Conservation (phyloP, 2,888 invertebrate genomes). For the Eupelmus urozonus region DNA sequence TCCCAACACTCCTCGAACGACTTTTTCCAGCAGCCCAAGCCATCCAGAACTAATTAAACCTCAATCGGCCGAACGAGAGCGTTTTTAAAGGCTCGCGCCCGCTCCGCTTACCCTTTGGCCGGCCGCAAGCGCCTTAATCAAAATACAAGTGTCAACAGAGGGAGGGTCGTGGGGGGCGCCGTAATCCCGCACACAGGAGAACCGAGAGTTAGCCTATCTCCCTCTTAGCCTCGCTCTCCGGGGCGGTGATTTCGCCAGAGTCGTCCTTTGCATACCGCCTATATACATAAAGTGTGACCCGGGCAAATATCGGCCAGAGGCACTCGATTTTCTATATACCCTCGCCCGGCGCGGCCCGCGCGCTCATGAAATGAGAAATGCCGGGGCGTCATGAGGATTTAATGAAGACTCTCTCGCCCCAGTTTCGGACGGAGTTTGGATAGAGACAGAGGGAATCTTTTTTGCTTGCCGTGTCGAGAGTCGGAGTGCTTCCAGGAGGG, state of each 20-base stretch:
- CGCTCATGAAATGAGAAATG: conserved; percentile 44
- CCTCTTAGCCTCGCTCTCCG: neutral
- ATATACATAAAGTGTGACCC: neutral
- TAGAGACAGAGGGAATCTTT: too few species aligned
- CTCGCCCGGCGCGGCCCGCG: too few species aligned
- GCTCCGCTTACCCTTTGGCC: too few species aligned
- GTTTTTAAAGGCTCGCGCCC: too few species aligned
- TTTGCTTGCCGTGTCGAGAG: too few species aligned
- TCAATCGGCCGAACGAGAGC: too few species aligned
- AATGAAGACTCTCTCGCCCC: conserved; percentile 6
- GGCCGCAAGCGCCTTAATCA: neutral
- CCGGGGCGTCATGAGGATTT: conserved; percentile 8
- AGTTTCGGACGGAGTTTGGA: neutral
- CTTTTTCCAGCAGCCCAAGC: too few species aligned
- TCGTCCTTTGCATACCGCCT: neutral
- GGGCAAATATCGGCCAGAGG: conserved; percentile 18
- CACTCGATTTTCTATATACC: neutral
- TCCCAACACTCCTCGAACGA: too few species aligned
- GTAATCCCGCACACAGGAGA: neutral
- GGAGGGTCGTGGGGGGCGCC: neutral
- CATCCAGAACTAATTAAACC: too few species aligned
- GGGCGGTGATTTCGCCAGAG: neutral
- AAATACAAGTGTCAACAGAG: conserved; percentile 3
- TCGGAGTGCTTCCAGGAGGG: too few species aligned
- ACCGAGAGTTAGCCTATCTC: too few species aligned